phyloP scores from a whole-genome alignment of 1,140 invertebrate species.

The Aphaenogaster rudis region DNA sequence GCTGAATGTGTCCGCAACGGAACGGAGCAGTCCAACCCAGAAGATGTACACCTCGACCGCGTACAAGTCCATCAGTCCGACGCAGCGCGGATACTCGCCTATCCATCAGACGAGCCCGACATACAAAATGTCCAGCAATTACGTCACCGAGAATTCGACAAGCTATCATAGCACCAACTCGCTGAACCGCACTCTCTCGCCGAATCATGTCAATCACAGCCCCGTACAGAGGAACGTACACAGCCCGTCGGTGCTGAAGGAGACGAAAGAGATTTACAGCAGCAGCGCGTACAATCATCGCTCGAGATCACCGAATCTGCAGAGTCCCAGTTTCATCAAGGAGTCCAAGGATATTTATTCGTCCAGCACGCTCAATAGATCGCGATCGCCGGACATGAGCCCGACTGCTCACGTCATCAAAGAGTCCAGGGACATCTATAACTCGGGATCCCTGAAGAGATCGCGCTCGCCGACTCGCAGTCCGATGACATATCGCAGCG shows the following conservation, averaged over 20 bases:
- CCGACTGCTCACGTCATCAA: conserved; percentile 79
- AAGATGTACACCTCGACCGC: conserved; percentile 79
- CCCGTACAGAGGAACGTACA: conserved; percentile 74
- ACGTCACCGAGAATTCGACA: conserved; percentile 77
- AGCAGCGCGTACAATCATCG: conserved; percentile 79
- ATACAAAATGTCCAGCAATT: conserved; percentile 79
- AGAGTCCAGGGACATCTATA: conserved; percentile 84
- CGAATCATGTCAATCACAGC: conserved; percentile 69
- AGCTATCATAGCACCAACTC: conserved; percentile 76
- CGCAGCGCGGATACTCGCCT: conserved; percentile 78
- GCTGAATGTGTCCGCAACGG: conserved; percentile 76
- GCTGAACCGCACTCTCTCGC: conserved; percentile 77
- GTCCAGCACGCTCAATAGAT: conserved; percentile 76
- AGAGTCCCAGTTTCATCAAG: conserved; percentile 81
- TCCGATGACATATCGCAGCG: conserved; percentile 75
- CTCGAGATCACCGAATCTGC: conserved; percentile 81
- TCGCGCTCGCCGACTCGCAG: conserved; percentile 80
- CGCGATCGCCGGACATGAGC: conserved; percentile 82
- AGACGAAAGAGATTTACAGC: conserved; percentile 83
- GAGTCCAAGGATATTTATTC: conserved; percentile 83
- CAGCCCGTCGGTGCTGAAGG: conserved; percentile 84
- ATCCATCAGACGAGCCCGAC: conserved; percentile 70
- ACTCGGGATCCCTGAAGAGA: conserved; percentile 80
- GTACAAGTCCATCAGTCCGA: conserved; percentile 82
- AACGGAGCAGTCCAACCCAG: conserved; percentile 76